Conservation (phyloP, 1,140 invertebrate genomes). For the Phortica variegata region DNA sequence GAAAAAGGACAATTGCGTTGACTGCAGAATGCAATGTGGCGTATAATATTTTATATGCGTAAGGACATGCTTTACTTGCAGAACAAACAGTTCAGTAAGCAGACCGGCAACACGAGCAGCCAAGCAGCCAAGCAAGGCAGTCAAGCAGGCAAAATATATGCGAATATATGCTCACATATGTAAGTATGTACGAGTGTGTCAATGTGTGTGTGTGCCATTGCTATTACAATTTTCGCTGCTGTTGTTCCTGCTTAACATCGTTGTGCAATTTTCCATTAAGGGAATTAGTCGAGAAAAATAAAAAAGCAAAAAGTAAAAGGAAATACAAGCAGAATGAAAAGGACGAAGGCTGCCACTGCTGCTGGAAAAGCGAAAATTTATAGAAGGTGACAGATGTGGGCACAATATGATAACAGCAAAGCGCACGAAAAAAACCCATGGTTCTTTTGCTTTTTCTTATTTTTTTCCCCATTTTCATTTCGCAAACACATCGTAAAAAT, state of each 20-base stretch:
- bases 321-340: conserved; percentile 11
- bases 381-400: conserved; percentile 53
- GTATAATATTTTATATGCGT: conserved; percentile 54
- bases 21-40: conserved; percentile 29
- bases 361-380: conserved; percentile 34
- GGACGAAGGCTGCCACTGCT: no score
- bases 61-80: conserved; percentile 23
- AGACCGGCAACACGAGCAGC: no score
- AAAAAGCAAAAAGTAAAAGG: conserved; percentile 14
- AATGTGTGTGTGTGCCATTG: conserved; percentile 1
- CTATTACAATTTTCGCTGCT: conserved; percentile 15
- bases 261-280: conserved; percentile 49
- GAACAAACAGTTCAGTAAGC: conserved; percentile 5
- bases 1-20: conserved; percentile 33
- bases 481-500: no score
- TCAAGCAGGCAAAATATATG: no score
- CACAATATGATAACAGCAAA: conserved; percentile 51
- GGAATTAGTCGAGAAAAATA: conserved; percentile 44
- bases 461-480: conserved; percentile 20
- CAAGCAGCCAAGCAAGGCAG: no score
- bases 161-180: neutral
- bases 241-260: conserved; percentile 31
- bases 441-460: conserved; percentile 4
- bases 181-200: neutral
- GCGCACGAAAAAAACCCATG: no score